Evolutionary conservation across 2,888 invertebrate species (phyloP).

Genomic region (Erebia epiphron): DNA sequence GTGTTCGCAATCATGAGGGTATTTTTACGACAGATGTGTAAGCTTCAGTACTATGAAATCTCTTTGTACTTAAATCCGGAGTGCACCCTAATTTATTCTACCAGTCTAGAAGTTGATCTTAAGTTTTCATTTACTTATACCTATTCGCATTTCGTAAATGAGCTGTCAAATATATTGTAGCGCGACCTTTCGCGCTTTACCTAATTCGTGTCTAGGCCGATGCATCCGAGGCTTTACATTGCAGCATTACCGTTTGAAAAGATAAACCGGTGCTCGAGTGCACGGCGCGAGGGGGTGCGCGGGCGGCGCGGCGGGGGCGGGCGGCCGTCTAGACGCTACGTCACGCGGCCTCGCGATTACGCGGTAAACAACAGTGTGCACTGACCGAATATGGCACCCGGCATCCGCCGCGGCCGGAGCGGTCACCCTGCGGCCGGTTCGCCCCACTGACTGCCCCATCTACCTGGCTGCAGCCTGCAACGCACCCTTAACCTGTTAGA

Average conservation of each 20-base stretch:
- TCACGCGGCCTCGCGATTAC: slow-evolving; percentile 85
- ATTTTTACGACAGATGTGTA: no score
- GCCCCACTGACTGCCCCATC: slow-evolving; percentile 37
- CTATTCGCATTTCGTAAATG: not conserved
- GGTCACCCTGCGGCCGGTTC: slow-evolving; percentile 59
- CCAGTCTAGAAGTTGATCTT: no score
- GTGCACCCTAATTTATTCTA: no score
- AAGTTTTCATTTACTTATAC: no score
- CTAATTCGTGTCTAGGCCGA: slow-evolving; percentile 43
- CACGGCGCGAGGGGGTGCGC: slow-evolving; percentile 57
- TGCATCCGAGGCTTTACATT: slow-evolving; percentile 55
- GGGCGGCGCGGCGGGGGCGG: slow-evolving; percentile 54
- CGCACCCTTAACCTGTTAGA: slow-evolving; percentile 11
- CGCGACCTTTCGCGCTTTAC: slow-evolving; percentile 32
- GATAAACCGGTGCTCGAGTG: slow-evolving; percentile 79
- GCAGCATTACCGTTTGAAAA: slow-evolving; percentile 76
- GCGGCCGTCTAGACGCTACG: slow-evolving; percentile 81
- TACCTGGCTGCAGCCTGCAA: slow-evolving; percentile 8
- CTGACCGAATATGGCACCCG: slow-evolving; percentile 82
- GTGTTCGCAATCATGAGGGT: no score
- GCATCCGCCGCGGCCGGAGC: slow-evolving; percentile 53
- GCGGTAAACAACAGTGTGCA: slow-evolving; percentile 83
- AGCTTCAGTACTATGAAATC: no score
- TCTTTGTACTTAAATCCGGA: no score
- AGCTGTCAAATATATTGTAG: slow-evolving; percentile 24